These are phyloP conservation scores for Punctoribates punctum DNA, from an alignment of 2,888 invertebrate species.

Conservation along the genomic window DNA sequence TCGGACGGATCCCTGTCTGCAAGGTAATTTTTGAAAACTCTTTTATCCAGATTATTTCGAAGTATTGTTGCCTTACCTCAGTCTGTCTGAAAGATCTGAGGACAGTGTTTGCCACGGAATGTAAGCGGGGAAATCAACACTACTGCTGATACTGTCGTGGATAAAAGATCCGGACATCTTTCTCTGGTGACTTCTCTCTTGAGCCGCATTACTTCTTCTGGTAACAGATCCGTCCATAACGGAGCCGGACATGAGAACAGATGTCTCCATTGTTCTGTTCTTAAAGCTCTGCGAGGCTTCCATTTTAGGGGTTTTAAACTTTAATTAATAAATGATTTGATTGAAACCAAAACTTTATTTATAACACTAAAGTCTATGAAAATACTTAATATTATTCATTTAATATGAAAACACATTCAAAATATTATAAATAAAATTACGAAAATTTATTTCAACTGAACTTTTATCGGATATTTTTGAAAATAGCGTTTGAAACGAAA, in stretches of 20 bases:
- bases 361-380: too few species aligned
- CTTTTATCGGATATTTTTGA: too few species aligned
- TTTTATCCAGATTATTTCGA: background rate
- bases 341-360: too few species aligned
- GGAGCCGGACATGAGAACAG: background rate
- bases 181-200: background rate
- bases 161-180: slow-evolving; percentile 44
- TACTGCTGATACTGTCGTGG: slow-evolving; percentile 48
- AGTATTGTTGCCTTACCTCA: slow-evolving; percentile 31
- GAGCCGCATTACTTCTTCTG: background rate
- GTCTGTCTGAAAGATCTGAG: slow-evolving; percentile 47
- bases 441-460: too few species aligned
- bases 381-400: too few species aligned
- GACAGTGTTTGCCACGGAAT: slow-evolving; percentile 50
- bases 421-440: too few species aligned
- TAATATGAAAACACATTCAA: too few species aligned
- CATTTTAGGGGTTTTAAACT: background rate
- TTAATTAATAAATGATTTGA: too few species aligned
- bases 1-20: slow-evolving; percentile 40
- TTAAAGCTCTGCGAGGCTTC: background rate
- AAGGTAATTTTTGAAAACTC: background rate
- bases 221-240: background rate
- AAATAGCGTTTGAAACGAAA: too few species aligned
- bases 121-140: slow-evolving; percentile 49
- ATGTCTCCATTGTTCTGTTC: slow-evolving; percentile 5